Percentiles rank a stretch among this genome's conserved stretches.
Evolutionary conservation across 1,140 invertebrate species (phyloP).

Genomic region (Procambarus virginalis): DNA sequence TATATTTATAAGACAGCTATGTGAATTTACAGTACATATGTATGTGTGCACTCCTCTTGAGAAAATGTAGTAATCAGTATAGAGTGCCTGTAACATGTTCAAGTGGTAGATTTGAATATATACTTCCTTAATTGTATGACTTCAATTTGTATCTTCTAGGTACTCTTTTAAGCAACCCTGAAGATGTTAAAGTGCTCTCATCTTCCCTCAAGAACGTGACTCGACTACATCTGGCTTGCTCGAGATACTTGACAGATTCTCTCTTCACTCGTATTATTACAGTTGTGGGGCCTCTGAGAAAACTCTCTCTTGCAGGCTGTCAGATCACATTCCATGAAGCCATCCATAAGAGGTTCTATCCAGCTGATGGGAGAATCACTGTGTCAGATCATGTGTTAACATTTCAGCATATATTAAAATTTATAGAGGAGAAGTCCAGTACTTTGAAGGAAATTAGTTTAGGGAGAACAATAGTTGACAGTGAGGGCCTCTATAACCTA

Average conservation of each 20-base stretch:
- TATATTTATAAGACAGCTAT: too few relatives aligned
- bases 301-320: constrained; percentile 80
- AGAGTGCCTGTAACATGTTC: too few relatives aligned
- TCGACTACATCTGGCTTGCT: constrained; percentile 79
- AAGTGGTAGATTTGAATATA: not conserved
- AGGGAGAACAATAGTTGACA: constrained; percentile 81
- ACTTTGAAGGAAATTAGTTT: constrained; percentile 79
- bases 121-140: not conserved
- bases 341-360: constrained; percentile 81
- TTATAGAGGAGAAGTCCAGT: constrained; percentile 77
- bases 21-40: too few relatives aligned
- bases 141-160: constrained; percentile 75
- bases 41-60: too few relatives aligned
- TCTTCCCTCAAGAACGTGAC: constrained; percentile 78
- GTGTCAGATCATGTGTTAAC: constrained; percentile 82
- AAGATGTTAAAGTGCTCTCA: constrained; percentile 76
- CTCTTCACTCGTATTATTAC: constrained; percentile 80
- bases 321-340: constrained; percentile 82
- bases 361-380: constrained; percentile 74
- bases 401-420: constrained; percentile 80
- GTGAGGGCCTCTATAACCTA: constrained; percentile 78
- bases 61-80: too few relatives aligned
- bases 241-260: constrained; percentile 83
- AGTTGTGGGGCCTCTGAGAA: constrained; percentile 78
- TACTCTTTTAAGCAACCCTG: constrained; percentile 78